phyloP scores from a whole-genome alignment of 2,113 vertebrate species.

The Melanostigma gelatinosum region DNA sequence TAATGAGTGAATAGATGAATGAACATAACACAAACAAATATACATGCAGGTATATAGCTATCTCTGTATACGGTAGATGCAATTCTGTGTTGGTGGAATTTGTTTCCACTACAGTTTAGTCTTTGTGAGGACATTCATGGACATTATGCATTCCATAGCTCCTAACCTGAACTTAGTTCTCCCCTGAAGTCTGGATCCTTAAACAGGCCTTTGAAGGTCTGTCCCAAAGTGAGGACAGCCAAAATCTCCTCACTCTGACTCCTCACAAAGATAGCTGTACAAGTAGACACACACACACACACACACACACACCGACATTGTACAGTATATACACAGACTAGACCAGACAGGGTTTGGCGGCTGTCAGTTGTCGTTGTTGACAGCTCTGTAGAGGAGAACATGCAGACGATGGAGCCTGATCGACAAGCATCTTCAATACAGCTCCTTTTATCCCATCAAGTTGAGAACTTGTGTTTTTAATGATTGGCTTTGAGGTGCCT shows the following conservation, averaged over 20 bases:
- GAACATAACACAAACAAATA: background rate
- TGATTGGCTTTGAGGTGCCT: conserved; percentile 43
- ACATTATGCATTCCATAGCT: background rate
- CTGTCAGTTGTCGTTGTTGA: conserved; percentile 62
- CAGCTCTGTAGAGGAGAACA: conserved; percentile 48
- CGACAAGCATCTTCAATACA: conserved; percentile 59
- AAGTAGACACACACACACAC: background rate
- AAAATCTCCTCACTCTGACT: background rate
- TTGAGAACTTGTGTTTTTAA: conserved; percentile 44
- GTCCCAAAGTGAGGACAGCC: background rate
- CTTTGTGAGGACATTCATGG: background rate
- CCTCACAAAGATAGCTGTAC: background rate
- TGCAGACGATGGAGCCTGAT: conserved; percentile 52
- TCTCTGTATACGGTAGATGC: background rate
- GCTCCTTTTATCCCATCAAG: conserved; percentile 57
- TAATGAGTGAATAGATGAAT: background rate
- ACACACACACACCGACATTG: background rate
- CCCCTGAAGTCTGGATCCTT: background rate
- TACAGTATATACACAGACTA: conserved; percentile 22
- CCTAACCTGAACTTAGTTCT: background rate
- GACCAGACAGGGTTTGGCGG: conserved; percentile 46
- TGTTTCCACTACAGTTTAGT: conserved; percentile 2
- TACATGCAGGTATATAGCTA: background rate
- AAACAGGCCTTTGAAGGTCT: background rate
- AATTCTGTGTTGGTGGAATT: background rate